phyloP scores from a whole-genome alignment of 2,888 invertebrate genomes.

The Disparrhopalites patrizii region DNA sequence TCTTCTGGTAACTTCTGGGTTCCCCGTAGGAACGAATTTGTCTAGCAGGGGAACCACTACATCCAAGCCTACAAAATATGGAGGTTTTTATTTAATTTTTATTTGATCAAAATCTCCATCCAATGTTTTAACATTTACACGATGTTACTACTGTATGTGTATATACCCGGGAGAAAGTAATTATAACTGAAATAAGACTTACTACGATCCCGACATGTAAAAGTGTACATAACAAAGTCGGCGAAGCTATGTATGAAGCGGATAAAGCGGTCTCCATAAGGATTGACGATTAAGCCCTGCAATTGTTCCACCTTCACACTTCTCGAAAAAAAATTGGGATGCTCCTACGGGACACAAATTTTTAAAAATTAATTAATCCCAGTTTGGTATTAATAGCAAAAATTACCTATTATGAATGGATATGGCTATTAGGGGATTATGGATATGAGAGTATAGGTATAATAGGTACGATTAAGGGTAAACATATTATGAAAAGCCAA shows the following conservation, averaged over 20 bases:
- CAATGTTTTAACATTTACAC: no score
- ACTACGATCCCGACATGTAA: not conserved
- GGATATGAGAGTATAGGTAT: no score
- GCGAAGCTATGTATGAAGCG: conserved; percentile 13
- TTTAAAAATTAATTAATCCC: not conserved
- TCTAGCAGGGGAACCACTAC: not conserved
- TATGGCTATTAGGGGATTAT: no score
- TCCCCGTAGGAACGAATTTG: not conserved
- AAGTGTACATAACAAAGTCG: conserved; percentile 11
- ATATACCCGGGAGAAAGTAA: no score
- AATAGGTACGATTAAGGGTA: no score
- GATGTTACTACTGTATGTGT: no score
- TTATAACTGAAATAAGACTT: no score
- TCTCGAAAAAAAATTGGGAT: conserved; percentile 8
- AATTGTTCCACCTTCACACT: conserved; percentile 12
- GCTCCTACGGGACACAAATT: conserved; percentile 2
- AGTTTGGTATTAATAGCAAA: no score
- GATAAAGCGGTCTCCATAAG: conserved; percentile 26
- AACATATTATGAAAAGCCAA: no score
- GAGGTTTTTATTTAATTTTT: no score
- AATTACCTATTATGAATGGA: no score
- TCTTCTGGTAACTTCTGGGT: conserved; percentile 17
- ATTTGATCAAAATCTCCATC: no score
- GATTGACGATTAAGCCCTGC: conserved; percentile 26
- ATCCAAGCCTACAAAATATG: not conserved